Percentiles rank a stretch among this genome's conserved stretches.
Conservation (phyloP, 23 tunicate genomes). For the Ciona savignyi region DNA sequence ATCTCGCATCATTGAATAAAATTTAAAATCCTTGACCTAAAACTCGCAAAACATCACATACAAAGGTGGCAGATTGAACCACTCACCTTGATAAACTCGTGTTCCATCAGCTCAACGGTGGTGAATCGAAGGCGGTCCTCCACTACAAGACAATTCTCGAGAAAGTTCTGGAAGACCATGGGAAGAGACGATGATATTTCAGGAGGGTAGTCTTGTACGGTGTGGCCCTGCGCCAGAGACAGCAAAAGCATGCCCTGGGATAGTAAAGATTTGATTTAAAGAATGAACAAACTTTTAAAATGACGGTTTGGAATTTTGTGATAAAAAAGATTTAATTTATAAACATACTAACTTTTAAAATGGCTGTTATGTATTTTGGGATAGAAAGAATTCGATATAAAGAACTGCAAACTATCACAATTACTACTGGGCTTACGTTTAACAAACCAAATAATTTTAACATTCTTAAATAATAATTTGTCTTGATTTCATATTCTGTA, state of each 20-base stretch:
- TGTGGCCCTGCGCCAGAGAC: conserved; percentile 54
- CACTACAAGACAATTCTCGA: conserved; percentile 44
- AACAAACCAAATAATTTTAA: background rate
- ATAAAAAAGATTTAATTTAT: no score
- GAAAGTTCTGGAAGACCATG: conserved; percentile 50
- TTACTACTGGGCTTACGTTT: background rate
- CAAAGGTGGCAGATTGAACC: background rate
- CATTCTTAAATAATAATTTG: no score
- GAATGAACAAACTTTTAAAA: no score
- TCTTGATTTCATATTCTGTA: no score
- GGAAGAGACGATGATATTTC: conserved; percentile 40
- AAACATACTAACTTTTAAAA: no score
- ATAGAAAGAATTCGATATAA: no score
- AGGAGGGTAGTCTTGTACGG: conserved; percentile 46
- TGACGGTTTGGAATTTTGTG: no score
- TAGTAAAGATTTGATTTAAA: background rate
- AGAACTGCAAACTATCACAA: no score
- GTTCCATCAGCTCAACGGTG: conserved; percentile 50
- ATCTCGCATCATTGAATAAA: no score
- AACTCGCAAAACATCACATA: background rate
- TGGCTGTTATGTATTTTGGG: no score
- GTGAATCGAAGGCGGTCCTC: conserved; percentile 46
- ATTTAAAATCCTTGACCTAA: no score
- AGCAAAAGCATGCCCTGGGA: conserved; percentile 63
- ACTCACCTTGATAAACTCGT: conserved; percentile 61